Evolutionary conservation across 1,140 invertebrate species (phyloP).

Genomic region (Philopotamus ludificatus): DNA sequence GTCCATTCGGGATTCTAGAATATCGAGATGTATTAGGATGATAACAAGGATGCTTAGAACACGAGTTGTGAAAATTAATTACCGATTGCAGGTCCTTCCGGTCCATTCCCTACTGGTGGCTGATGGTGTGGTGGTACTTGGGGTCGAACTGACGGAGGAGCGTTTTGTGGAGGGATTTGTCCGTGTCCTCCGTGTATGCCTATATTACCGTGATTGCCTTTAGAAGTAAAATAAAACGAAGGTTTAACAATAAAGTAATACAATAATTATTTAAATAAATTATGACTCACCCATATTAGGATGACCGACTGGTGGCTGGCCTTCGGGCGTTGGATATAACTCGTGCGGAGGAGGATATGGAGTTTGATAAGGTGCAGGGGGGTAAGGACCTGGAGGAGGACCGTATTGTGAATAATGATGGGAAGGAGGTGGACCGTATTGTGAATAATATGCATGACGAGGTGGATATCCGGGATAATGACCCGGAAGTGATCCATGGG

Average conservation of each 20-base stretch:
- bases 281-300: conserved; percentile 2
- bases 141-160: conserved; percentile 10
- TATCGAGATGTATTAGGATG: not conserved
- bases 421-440: conserved; percentile 60
- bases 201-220: conserved; percentile 20
- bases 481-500: conserved; percentile 58
- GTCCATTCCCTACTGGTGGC: conserved; percentile 1
- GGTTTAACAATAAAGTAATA: not conserved
- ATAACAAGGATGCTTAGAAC: not conserved
- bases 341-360: conserved; percentile 27
- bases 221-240: conserved; percentile 9
- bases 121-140: conserved; percentile 15
- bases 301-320: conserved; percentile 28
- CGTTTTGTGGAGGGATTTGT: conserved; percentile 4
- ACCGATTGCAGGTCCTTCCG: conserved; percentile 3
- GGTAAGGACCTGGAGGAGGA: conserved; percentile 39
- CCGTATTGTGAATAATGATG: conserved; percentile 47
- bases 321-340: conserved; percentile 33
- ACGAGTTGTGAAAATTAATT: not conserved
- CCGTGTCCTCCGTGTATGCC: conserved; percentile 23
- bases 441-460: conserved; percentile 64
- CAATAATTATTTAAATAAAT: not conserved
- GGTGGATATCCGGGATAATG: conserved; percentile 54
- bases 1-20: conserved; percentile 16
- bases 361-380: conserved; percentile 30